Conservation (phyloP, 2,888 invertebrate species). For the Julus scanicus region DNA sequence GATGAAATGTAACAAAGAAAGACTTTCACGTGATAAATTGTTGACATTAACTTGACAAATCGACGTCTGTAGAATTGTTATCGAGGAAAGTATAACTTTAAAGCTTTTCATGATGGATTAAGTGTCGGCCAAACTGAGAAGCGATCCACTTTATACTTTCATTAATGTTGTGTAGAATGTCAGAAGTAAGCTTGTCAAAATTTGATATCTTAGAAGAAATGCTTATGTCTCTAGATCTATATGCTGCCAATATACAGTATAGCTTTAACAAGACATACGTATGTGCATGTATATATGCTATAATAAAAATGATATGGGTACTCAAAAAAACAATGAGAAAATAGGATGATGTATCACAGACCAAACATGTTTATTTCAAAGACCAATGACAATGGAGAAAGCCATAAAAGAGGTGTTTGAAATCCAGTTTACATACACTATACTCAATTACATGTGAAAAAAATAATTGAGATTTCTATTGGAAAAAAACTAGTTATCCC, state of each 20-base stretch:
- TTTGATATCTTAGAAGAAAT: conserved; percentile 13
- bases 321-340: no score
- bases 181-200: conserved; percentile 43
- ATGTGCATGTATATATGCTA: no score
- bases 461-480: no score
- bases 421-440: no score
- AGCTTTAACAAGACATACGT: neutral
- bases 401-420: no score
- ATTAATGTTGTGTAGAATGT: conserved; percentile 45
- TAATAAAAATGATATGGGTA: no score
- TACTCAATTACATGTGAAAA: no score
- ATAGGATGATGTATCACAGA: no score
- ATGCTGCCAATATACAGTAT: neutral
- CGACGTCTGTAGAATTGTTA: conserved; percentile 47
- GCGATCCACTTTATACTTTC: conserved; percentile 47
- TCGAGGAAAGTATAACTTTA: conserved; percentile 45
- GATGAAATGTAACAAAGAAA: conserved; percentile 41
- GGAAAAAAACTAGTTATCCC: no score
- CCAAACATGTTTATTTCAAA: no score
- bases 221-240: neutral
- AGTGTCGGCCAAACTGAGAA: conserved; percentile 46
- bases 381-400: no score
- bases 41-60: conserved; percentile 43
- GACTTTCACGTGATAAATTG: conserved; percentile 38
- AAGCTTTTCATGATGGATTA: conserved; percentile 52